Conservation (phyloP, 1,140 invertebrate species). For the Drosophila pallidifrons region DNA sequence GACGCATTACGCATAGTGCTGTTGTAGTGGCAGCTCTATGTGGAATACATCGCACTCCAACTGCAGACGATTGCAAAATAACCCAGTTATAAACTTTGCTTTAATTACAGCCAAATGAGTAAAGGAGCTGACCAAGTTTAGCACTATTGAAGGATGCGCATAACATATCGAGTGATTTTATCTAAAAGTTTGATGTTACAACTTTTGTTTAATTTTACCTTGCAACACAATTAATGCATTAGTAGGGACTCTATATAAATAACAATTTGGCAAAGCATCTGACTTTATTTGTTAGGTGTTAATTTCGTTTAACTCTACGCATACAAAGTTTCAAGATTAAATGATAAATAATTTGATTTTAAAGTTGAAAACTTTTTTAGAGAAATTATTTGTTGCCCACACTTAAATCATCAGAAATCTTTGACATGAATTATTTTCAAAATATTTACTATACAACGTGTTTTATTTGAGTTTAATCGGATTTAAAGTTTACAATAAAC, state of each 20-base stretch:
- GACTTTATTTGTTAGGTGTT: neutral
- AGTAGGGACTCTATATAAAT: neutral
- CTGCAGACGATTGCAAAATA: neutral
- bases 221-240: neutral
- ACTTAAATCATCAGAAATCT: too few relatives aligned
- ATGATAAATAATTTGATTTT: neutral
- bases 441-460: too few relatives aligned
- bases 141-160: neutral
- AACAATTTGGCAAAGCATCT: neutral
- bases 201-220: neutral
- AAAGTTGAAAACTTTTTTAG: neutral
- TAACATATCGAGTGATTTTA: neutral
- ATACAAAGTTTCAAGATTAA: neutral
- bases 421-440: too few relatives aligned
- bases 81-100: conserved; percentile 23
- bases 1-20: conserved; percentile 15
- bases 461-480: too few relatives aligned
- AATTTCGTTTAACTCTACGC: neutral
- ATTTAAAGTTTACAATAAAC: too few relatives aligned
- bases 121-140: neutral
- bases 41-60: neutral
- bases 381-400: neutral
- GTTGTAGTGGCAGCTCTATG: neutral
- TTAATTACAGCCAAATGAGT: conserved; percentile 17
- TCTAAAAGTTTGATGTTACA: neutral